These are phyloP conservation scores for Beris chalybata DNA, from an alignment of 2,888 invertebrate species.

Conservation along the genomic window DNA sequence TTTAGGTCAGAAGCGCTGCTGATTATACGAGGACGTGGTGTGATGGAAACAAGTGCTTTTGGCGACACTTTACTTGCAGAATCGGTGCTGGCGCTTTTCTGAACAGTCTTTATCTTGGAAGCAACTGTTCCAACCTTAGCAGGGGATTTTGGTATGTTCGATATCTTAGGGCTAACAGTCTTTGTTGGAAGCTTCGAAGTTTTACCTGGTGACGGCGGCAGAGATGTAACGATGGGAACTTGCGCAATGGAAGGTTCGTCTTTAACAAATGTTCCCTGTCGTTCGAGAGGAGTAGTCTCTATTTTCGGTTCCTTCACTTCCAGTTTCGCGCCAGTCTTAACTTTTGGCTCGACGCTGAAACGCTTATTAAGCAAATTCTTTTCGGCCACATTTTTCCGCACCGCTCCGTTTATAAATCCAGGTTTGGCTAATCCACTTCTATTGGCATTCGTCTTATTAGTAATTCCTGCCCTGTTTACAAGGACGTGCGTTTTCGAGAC, in stretches of 20 bases:
- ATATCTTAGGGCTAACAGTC: constrained; percentile 37
- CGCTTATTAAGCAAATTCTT: constrained; percentile 40
- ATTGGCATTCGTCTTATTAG: constrained; percentile 33
- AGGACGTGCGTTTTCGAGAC: constrained; percentile 38
- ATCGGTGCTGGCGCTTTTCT: constrained; percentile 36
- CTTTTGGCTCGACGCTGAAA: constrained; percentile 21
- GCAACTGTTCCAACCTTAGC: constrained; percentile 33
- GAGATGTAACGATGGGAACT: constrained; percentile 51
- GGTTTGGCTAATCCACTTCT: constrained; percentile 26
- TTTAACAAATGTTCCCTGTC: constrained; percentile 92
- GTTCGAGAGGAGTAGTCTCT: constrained; percentile 59
- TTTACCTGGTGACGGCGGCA: constrained; percentile 44
- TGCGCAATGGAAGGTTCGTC: constrained; percentile 64
- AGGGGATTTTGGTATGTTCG: constrained; percentile 36
- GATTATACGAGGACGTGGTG: constrained; percentile 36
- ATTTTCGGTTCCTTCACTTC: constrained; percentile 45
- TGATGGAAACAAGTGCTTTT: constrained; percentile 44
- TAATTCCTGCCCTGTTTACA: constrained; percentile 37
- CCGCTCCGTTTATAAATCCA: constrained; percentile 38
- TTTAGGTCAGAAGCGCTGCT: constrained; percentile 7
- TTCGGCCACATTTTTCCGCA: constrained; percentile 41
- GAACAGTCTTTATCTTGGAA: constrained; percentile 55
- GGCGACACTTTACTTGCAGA: constrained; percentile 36
- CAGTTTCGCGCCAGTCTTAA: constrained; percentile 25
- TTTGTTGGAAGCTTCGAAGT: constrained; percentile 53